Evolutionary conservation across 2,888 invertebrate genomes (phyloP).

Genomic region (Antheraea yamamai): DNA sequence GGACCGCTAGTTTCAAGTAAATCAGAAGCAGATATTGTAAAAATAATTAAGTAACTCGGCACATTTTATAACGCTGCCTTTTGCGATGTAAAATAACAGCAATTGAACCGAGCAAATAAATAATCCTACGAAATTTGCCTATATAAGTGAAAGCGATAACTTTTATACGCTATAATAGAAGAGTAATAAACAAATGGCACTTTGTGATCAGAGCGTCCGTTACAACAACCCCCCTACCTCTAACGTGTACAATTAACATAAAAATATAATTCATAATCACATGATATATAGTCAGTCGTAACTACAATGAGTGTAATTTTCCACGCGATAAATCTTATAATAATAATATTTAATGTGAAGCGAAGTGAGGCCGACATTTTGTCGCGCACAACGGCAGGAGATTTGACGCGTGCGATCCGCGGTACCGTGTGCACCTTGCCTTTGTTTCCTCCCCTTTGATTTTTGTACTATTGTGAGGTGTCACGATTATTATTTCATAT

Average conservation of each 20-base stretch:
- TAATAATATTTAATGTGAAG: slow-evolving; percentile 73
- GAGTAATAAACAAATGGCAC: slow-evolving; percentile 20
- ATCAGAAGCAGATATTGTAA: no score
- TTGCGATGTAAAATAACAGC: no score
- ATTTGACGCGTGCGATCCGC: slow-evolving; percentile 64
- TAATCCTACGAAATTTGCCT: neutral
- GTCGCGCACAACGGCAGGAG: slow-evolving; percentile 41
- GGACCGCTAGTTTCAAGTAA: no score
- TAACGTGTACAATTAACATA: slow-evolving; percentile 70
- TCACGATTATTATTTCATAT: slow-evolving; percentile 5
- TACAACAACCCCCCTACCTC: slow-evolving; percentile 48
- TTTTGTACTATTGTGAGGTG: slow-evolving; percentile 25
- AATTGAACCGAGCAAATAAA: no score
- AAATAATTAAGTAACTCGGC: no score
- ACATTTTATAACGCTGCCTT: no score
- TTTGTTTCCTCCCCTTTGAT: slow-evolving; percentile 48
- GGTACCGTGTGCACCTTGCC: slow-evolving; percentile 65
- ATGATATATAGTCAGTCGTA: slow-evolving; percentile 68
- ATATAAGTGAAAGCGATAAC: neutral
- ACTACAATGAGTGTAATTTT: slow-evolving; percentile 80
- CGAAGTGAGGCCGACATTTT: slow-evolving; percentile 45
- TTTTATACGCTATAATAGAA: neutral
- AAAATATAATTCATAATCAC: slow-evolving; percentile 78
- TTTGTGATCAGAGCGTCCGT: slow-evolving; percentile 41
- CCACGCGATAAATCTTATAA: slow-evolving; percentile 79